Evolutionary conservation across 2,888 invertebrate species (phyloP).

Genomic region (Lasiommata megera): DNA sequence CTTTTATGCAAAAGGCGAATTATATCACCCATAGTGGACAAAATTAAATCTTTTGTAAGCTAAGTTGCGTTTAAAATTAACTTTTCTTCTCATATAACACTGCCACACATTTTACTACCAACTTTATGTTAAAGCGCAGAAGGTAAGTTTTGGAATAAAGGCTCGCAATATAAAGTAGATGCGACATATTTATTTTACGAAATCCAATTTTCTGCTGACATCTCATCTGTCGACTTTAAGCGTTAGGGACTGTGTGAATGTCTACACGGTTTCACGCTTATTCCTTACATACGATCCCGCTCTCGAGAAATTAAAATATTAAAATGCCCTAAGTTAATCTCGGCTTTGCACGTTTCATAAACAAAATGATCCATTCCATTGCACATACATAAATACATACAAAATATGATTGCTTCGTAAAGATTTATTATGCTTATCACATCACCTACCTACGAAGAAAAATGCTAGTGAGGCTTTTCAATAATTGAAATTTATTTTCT

Average conservation of each 20-base stretch:
- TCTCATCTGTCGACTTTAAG: slow-evolving; percentile 80
- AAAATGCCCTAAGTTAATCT: slow-evolving; percentile 10
- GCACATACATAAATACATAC: too few species aligned
- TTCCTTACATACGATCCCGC: slow-evolving; percentile 56
- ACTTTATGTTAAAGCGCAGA: slow-evolving; percentile 34
- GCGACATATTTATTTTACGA: slow-evolving; percentile 80
- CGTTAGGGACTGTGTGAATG: slow-evolving; percentile 67
- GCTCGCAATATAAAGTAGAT: slow-evolving; percentile 59
- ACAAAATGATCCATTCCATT: too few species aligned
- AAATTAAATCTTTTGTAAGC: slow-evolving; percentile 69
- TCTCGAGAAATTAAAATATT: slow-evolving; percentile 36
- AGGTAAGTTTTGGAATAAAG: slow-evolving; percentile 40
- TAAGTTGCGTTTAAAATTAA: slow-evolving; percentile 73
- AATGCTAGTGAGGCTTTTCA: too few species aligned
- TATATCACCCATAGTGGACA: slow-evolving; percentile 56
- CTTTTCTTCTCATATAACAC: slow-evolving; percentile 48
- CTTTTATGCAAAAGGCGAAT: slow-evolving; percentile 52
- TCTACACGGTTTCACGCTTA: slow-evolving; percentile 74
- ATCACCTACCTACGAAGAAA: too few species aligned
- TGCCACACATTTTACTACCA: slow-evolving; percentile 31
- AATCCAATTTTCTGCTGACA: slow-evolving; percentile 82
- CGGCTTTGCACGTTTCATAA: neutral
- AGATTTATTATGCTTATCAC: too few species aligned
- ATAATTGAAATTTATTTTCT: too few species aligned
- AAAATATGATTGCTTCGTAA: too few species aligned